Evolutionary conservation across 30 jellyfish, hydroid and myxozoan genomes (phyloP).

Genomic region (Nemopilema nomurai): DNA sequence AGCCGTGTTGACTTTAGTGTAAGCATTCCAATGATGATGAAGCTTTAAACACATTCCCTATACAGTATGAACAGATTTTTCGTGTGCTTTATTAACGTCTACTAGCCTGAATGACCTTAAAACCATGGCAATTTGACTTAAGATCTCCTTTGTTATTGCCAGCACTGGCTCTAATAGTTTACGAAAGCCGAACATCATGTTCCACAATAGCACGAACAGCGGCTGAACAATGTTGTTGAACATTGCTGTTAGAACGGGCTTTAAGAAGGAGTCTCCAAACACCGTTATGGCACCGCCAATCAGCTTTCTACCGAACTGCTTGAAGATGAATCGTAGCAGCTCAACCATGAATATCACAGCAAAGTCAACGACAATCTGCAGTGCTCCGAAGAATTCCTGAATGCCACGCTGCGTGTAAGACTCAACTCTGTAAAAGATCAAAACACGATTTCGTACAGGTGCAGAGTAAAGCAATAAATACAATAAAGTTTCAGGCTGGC

Average conservation of each 20-base stretch:
- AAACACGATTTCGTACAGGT: too few relatives aligned
- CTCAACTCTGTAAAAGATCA: slow-evolving; percentile 47
- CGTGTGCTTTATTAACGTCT: slow-evolving; percentile 18
- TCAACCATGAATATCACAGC: slow-evolving; percentile 69
- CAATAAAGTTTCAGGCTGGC: too few relatives aligned
- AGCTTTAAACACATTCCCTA: background rate
- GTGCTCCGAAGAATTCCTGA: slow-evolving; percentile 78
- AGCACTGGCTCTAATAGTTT: slow-evolving; percentile 58
- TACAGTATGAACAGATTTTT: slow-evolving; percentile 29
- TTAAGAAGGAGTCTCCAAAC: slow-evolving; percentile 64
- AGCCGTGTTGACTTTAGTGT: too few relatives aligned
- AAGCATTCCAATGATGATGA: background rate
- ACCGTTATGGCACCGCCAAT: slow-evolving; percentile 63
- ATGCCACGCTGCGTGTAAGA: slow-evolving; percentile 47
- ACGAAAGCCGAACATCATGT: slow-evolving; percentile 59
- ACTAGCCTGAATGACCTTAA: slow-evolving; percentile 62
- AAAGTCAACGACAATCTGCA: slow-evolving; percentile 65
- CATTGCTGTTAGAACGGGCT: slow-evolving; percentile 64
- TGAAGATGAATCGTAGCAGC: slow-evolving; percentile 46
- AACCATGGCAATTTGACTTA: slow-evolving; percentile 58
- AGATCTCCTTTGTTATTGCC: slow-evolving; percentile 33
- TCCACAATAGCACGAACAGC: slow-evolving; percentile 63
- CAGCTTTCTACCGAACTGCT: slow-evolving; percentile 57
- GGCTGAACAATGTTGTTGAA: slow-evolving; percentile 72
- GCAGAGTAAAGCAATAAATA: background rate